Evolutionary conservation across 1,140 invertebrate genomes (phyloP), one percentile per base, ranked within the genome.

Genomic region (Eueides isabella): DNA sequence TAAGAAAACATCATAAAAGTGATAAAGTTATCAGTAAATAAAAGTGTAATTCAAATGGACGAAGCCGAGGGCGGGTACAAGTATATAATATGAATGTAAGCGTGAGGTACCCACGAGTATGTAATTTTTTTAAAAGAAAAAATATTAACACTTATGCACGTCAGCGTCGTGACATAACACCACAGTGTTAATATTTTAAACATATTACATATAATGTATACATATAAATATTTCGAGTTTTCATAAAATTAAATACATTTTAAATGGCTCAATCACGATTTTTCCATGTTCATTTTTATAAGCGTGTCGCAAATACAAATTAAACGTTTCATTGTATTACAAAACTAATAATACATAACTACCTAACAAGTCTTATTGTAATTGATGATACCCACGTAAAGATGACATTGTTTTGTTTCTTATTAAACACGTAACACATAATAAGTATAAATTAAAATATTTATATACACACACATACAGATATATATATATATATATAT

Each of bases 281-380:
- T 55, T 55, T 55, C 23, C 23, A 55, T 55, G 48, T 55, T 55
- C 23, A 23, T 12, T 23, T 38, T 12, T 12, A 26, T 55, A 26
- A 55, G 48, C 48, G 48, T 55, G 48, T 23, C 19, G 19, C 48
- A 55, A 55, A 55, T 1, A 55, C 23, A 26, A 55, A 23, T 55
- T 55, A 23, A 55, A 55, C 26, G 19, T 55, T 26, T 55, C 48
- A 55, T 55, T 55, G 48, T 55, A 55, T 55, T 55, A 55, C 48
- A 55, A 12, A 23, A 55, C 2, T 55, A 55, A 55, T 55, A 55
- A 55, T 26, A 55, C 48, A 26, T 55, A 55, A 55, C 48, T 26
- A 55, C 48, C 19, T 55, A 55, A 0, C 19, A 23, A 55, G 19
- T 19, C 23, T 55, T 55, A 26, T 55, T 55, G 1, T 23, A 55